phyloP scores from a whole-genome alignment of 2,113 vertebrate species.

The Oreochromis aureus region DNA sequence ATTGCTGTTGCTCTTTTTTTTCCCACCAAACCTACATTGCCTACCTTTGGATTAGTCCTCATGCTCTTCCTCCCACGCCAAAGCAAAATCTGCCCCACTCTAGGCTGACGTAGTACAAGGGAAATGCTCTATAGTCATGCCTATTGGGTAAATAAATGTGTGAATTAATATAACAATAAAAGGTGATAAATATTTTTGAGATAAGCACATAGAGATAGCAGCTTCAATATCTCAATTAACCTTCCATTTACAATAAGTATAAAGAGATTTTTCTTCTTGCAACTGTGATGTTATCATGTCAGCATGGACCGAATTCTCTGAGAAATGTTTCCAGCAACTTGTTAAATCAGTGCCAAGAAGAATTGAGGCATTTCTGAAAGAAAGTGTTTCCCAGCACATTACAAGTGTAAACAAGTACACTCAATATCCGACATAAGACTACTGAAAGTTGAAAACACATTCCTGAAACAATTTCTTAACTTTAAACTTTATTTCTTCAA shows the following conservation, averaged over 20 bases:
- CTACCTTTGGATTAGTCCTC: conserved; percentile 1
- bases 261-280: neutral
- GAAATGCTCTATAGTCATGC: neutral
- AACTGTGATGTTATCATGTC: neutral
- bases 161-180: neutral
- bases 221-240: neutral
- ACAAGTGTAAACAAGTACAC: neutral
- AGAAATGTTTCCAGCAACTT: neutral
- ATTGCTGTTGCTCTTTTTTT: neutral
- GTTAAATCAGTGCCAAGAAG: neutral
- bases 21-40: neutral
- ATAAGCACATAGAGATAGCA: neutral
- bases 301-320: neutral
- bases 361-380: neutral
- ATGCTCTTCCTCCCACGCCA: conserved; percentile 6
- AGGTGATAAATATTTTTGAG: neutral
- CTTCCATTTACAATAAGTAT: neutral
- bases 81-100: neutral
- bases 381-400: neutral
- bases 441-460: neutral
- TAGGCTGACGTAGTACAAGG: neutral
- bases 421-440: neutral
- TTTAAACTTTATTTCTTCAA: neutral
- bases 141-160: neutral
- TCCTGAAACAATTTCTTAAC: neutral